These are phyloP conservation scores for Phoeniculus purpureus DNA, from an alignment of 2,797 vertebrate species.

Conservation along the genomic window DNA sequence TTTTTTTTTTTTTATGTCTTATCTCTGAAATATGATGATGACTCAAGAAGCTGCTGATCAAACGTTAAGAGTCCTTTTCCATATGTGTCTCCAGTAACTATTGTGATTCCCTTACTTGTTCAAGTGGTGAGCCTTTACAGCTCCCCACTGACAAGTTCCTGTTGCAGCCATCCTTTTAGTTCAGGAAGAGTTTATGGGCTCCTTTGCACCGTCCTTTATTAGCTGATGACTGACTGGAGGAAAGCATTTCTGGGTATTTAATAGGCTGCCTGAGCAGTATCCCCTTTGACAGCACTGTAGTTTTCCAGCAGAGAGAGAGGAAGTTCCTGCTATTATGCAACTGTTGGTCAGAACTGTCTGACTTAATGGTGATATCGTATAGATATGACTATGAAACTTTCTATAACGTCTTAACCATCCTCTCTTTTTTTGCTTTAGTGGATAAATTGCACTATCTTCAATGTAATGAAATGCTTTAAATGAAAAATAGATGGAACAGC, in stretches of 20 bases:
- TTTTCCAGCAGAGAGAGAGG: neutral
- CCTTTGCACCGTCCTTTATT: slow-evolving; percentile 8
- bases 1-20: rapidly evolving
- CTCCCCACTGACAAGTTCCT: neutral
- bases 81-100: neutral
- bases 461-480: neutral
- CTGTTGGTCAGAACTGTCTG: neutral
- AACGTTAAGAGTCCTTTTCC: neutral
- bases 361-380: neutral
- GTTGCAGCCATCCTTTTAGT: neutral
- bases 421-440: neutral
- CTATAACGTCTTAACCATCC: neutral
- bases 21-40: rapidly evolving
- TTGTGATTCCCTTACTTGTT: neutral
- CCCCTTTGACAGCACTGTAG: neutral
- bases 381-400: neutral
- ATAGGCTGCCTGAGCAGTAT: neutral
- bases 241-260: neutral
- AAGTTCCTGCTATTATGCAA: neutral
- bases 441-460: neutral
- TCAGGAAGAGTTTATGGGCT: neutral
- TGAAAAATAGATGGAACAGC: neutral
- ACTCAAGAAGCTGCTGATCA: neutral
- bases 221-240: neutral
- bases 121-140: neutral